Conservation (phyloP, 2,797 vertebrate genomes). For the Peromyscus aztecus region DNA sequence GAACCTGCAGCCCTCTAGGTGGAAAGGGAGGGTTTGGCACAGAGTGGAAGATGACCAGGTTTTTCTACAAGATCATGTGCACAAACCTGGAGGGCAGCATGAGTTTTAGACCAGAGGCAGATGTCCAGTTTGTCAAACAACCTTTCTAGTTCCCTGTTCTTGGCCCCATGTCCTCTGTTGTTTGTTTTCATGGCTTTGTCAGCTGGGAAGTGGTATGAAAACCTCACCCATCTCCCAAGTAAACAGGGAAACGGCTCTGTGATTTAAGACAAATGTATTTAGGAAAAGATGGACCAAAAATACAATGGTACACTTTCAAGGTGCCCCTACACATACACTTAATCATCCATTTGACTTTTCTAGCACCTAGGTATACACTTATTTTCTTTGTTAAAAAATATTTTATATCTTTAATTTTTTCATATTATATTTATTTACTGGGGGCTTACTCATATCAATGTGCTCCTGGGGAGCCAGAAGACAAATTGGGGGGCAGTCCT, state of each 20-base stretch:
- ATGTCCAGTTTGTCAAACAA: neutral
- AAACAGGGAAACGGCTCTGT: neutral
- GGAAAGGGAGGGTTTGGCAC: rapidly evolving
- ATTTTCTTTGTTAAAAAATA: neutral
- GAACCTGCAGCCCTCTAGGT: neutral
- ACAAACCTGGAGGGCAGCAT: neutral
- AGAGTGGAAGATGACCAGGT: neutral
- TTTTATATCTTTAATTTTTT: neutral
- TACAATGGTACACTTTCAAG: neutral
- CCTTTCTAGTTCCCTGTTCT: neutral
- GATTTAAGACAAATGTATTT: neutral
- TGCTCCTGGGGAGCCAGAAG: neutral
- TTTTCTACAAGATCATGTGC: neutral
- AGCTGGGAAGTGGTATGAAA: neutral
- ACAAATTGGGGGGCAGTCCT: no score
- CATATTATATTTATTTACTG: neutral
- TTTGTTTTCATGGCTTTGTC: neutral
- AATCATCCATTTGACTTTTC: neutral
- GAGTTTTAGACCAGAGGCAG: neutral
- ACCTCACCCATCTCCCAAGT: neutral
- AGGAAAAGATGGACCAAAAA: neutral
- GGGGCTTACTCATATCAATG: neutral
- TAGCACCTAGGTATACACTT: neutral
- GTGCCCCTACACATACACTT: no score
- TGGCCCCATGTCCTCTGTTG: neutral